phyloP scores from a whole-genome alignment of 1,140 invertebrate genomes.

The Charaxes varanes region DNA sequence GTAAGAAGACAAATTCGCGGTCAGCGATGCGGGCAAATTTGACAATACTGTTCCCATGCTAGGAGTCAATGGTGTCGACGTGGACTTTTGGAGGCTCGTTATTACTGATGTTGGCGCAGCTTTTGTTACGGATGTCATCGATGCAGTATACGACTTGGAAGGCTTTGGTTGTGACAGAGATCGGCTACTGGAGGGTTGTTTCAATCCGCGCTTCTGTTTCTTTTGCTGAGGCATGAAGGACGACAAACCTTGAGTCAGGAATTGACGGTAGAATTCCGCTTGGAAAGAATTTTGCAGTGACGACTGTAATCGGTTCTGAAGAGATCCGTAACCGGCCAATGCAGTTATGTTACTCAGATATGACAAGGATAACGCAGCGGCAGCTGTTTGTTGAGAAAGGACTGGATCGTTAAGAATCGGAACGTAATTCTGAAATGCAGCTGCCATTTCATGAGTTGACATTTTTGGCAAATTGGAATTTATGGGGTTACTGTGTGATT shows the following conservation, averaged over 20 bases:
- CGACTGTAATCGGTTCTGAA: slow-evolving; percentile 42
- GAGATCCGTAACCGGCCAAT: slow-evolving; percentile 35
- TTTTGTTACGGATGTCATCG: slow-evolving; percentile 8
- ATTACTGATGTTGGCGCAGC: slow-evolving; percentile 29
- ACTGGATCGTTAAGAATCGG: slow-evolving; percentile 50
- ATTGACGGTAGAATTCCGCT: slow-evolving; percentile 59
- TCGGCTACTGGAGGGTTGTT: slow-evolving; percentile 22
- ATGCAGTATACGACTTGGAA: slow-evolving; percentile 27
- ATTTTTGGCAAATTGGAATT: slow-evolving; percentile 41
- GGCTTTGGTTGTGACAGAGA: slow-evolving; percentile 22
- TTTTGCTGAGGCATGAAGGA: slow-evolving; percentile 41
- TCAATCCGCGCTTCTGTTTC: slow-evolving; percentile 55
- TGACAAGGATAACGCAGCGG: slow-evolving; percentile 46
- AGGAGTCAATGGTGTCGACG: slow-evolving; percentile 32
- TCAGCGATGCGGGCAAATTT: slow-evolving; percentile 47
- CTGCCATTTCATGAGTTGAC: slow-evolving; percentile 46
- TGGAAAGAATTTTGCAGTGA: slow-evolving; percentile 54
- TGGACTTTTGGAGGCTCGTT: slow-evolving; percentile 38
- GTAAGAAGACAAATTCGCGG: slow-evolving; percentile 39
- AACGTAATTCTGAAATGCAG: slow-evolving; percentile 53
- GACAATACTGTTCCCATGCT: slow-evolving; percentile 56
- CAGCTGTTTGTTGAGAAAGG: slow-evolving; percentile 48
- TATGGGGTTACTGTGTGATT: slow-evolving; percentile 20
- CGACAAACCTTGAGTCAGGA: slow-evolving; percentile 38
- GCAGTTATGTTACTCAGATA: slow-evolving; percentile 55